Evolutionary conservation across 2,797 vertebrate species (phyloP).

Genomic region (Hirundo rustica): DNA sequence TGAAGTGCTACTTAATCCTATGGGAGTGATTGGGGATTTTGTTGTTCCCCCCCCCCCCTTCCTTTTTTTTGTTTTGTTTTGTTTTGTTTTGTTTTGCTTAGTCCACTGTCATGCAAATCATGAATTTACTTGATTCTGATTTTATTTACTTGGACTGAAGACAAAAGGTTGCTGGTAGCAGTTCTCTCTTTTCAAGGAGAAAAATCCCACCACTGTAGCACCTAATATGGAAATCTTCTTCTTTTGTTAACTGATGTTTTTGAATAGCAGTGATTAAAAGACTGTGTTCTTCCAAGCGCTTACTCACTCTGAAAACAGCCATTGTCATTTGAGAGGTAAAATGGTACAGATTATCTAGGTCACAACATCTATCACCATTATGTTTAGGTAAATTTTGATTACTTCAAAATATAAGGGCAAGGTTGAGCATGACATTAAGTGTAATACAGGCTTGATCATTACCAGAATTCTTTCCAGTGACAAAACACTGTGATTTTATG

Average conservation of each 20-base stretch:
- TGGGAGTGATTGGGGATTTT: background rate
- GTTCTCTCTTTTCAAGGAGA: background rate
- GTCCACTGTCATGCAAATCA: constrained; percentile 5
- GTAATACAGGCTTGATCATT: background rate
- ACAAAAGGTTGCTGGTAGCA: background rate
- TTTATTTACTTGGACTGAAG: background rate
- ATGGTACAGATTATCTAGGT: constrained; percentile 11
- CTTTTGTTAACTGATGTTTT: constrained; percentile 59
- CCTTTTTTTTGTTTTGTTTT: background rate
- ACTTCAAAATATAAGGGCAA: constrained; percentile 25
- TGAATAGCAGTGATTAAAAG: constrained; percentile 44
- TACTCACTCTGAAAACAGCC: constrained; percentile 41
- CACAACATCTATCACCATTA: background rate
- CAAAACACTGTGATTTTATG: background rate
- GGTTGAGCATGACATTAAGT: background rate
- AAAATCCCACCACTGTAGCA: background rate
- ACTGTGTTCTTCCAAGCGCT: constrained; percentile 54
- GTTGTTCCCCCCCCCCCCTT: too few species aligned
- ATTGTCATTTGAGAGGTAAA: constrained; percentile 37
- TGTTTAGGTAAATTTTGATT: constrained; percentile 31
- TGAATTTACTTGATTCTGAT: background rate
- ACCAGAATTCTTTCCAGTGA: background rate
- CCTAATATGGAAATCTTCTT: constrained; percentile 9
- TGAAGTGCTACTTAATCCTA: constrained; percentile 36
- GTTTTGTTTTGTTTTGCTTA: background rate